Conservation (phyloP, 2,113 vertebrate species). For the Seriola quinqueradiata region DNA sequence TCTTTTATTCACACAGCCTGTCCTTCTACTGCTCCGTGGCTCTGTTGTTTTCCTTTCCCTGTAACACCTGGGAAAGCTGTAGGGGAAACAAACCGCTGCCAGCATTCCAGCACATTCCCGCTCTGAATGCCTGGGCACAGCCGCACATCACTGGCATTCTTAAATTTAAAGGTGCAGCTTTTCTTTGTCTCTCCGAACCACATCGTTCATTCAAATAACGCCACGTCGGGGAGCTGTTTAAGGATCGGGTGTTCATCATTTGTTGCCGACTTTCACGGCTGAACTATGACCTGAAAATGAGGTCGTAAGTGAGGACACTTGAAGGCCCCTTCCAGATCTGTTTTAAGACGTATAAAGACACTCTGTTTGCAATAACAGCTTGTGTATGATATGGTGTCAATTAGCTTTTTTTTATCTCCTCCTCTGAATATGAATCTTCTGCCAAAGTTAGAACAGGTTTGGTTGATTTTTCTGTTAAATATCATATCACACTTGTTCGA, state of each 20-base stretch:
- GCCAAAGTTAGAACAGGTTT: neutral
- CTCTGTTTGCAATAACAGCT: too few relatives aligned
- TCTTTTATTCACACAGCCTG: slow-evolving; percentile 18
- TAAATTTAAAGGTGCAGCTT: slow-evolving; percentile 71
- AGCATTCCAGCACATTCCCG: slow-evolving; percentile 77
- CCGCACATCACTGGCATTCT: slow-evolving; percentile 72
- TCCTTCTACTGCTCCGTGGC: slow-evolving; percentile 49
- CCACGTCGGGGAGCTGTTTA: neutral
- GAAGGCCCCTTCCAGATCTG: neutral
- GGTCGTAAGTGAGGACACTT: neutral
- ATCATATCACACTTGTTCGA: neutral
- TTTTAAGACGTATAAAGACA: too few relatives aligned
- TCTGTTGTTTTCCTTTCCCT: slow-evolving; percentile 68
- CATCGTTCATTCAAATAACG: slow-evolving; percentile 2
- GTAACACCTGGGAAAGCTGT: slow-evolving; percentile 79
- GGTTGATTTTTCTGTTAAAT: neutral
- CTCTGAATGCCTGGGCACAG: slow-evolving; percentile 73
- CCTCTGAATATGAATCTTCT: neutral
- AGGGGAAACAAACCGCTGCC: slow-evolving; percentile 67
- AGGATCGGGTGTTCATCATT: neutral
- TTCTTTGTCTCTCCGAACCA: slow-evolving; percentile 50
- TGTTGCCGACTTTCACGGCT: neutral
- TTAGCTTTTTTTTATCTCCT: neutral
- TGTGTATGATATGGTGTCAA: too few relatives aligned
- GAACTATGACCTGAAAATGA: slow-evolving; percentile 5